Evolutionary conservation across 2,113 vertebrate genomes (phyloP), one percentile per base, ranked within the genome.

Genomic region (Rhinoptilus africanus): DNA sequence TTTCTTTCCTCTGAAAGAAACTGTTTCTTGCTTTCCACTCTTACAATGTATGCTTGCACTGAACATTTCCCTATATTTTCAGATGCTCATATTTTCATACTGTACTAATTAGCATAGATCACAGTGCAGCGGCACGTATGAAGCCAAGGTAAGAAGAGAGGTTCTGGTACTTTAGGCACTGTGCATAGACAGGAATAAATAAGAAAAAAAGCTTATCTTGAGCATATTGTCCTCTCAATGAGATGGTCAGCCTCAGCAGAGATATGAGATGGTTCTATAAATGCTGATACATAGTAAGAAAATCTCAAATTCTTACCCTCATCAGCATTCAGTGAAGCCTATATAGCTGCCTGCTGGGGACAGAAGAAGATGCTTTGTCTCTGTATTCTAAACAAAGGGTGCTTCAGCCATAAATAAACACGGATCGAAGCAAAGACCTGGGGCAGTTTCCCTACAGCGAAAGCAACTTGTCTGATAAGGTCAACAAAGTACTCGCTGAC

Each of bases 181-280:
- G 6, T 37, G 6, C 0, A 0, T 39, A 43, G 35, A 30, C 21
- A 11, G n/a, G 26, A 5, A 37, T 54, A n/a, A 43, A 48, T 48
- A 2, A 39, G 50, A 39, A 27, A 34, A 34, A 2, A 20, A 41
- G 41, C 13, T 10, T 1, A 14, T 48, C 13, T 47, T 14, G 50
- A 62, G 28, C 22, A 8, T 21, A 6, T 43, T 83, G 18, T 56
- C 53, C 12, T 83, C 32, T 91, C 50, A 17, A 8, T 74, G 63
- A 84, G 45, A 14, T 84, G 50, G 9, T 89, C 64, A 91, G 6
- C n/a, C n/a, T 91, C 54, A 59, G 28, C 68, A 85, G 47, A 91
- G 27, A 45, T 37, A 7, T 8, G 2, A 64, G 30, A 26, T 68
- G 13, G 28, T 62, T 64, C 71, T 37, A 20, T 76, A 69, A 83